These are phyloP conservation scores for Laupala kohalensis DNA, from an alignment of 1,140 invertebrate genomes.

Conservation along the genomic window DNA sequence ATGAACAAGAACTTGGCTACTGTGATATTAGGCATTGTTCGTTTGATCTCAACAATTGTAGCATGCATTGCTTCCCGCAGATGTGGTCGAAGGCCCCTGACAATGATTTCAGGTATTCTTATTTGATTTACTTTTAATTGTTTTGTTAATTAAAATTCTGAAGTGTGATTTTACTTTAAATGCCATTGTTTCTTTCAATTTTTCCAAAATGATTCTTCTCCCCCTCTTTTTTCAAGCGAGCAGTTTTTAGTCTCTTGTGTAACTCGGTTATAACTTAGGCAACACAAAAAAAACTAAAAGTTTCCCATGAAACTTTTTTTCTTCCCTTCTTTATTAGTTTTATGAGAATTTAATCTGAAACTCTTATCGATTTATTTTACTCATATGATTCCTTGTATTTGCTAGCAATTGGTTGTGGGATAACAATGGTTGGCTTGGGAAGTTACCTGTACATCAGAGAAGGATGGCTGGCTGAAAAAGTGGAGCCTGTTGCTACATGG, in stretches of 20 bases:
- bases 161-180: no score
- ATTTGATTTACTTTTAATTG: no score
- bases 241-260: no score
- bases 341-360: not conserved
- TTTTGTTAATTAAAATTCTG: no score
- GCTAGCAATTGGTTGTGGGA: constrained; percentile 45
- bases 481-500: constrained; percentile 36
- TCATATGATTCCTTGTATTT: constrained; percentile 14
- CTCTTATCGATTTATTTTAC: not conserved
- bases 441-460: constrained; percentile 42
- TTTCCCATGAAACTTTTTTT: no score
- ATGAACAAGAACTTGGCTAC: constrained; percentile 48
- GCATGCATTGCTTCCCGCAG: constrained; percentile 45
- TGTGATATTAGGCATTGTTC: constrained; percentile 50
- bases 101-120: constrained; percentile 47
- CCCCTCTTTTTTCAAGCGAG: no score
- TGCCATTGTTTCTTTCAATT: no score
- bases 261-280: no score
- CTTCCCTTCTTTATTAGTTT: no score
- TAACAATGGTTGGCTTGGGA: constrained; percentile 45
- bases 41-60: constrained; percentile 43
- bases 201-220: no score
- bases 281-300: no score
- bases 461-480: constrained; percentile 24
- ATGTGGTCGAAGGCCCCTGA: constrained; percentile 49